phyloP scores from a whole-genome alignment of 64 coral and sea anemone genomes.

The Stichodactyla mertensii region DNA sequence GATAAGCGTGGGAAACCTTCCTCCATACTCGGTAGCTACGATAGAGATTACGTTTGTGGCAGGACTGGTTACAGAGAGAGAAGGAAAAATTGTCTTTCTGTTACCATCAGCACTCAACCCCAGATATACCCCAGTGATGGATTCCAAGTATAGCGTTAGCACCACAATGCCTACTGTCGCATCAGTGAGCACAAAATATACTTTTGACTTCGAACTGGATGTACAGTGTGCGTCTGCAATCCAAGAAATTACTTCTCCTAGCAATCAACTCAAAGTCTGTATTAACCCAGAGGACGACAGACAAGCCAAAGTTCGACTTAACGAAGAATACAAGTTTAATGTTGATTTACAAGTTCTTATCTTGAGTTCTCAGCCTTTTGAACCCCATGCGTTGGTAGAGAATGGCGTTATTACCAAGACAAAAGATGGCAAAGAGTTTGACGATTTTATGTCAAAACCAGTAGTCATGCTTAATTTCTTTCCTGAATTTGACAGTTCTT shows the following conservation, averaged over 20 bases:
- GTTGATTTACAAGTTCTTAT: constrained; percentile 58
- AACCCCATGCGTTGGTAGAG: constrained; percentile 60
- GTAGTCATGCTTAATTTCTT: constrained; percentile 93
- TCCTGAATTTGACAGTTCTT: constrained; percentile 63
- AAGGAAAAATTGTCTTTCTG: constrained; percentile 71
- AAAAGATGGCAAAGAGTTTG: constrained; percentile 18
- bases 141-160: constrained; percentile 9
- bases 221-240: constrained; percentile 45
- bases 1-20: constrained; percentile 73
- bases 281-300: constrained; percentile 33
- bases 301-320: constrained; percentile 45
- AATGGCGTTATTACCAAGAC: constrained; percentile 39
- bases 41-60: constrained; percentile 45
- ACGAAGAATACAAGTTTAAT: constrained; percentile 39
- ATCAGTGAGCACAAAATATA: constrained; percentile 36
- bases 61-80: constrained; percentile 47
- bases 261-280: constrained; percentile 23
- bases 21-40: constrained; percentile 34
- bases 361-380: constrained; percentile 53
- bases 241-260: constrained; percentile 32
- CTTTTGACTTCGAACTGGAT: constrained; percentile 73
- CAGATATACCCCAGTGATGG: constrained; percentile 48
- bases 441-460: constrained; percentile 56
- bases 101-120: constrained; percentile 77
- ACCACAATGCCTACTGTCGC: constrained; percentile 3